A percentile compares a stretch with the other conserved stretches of the same genome.
These are phyloP conservation scores for Sebastes nivosus DNA, from an alignment of 2,797 vertebrate genomes.

Conservation along the genomic window DNA sequence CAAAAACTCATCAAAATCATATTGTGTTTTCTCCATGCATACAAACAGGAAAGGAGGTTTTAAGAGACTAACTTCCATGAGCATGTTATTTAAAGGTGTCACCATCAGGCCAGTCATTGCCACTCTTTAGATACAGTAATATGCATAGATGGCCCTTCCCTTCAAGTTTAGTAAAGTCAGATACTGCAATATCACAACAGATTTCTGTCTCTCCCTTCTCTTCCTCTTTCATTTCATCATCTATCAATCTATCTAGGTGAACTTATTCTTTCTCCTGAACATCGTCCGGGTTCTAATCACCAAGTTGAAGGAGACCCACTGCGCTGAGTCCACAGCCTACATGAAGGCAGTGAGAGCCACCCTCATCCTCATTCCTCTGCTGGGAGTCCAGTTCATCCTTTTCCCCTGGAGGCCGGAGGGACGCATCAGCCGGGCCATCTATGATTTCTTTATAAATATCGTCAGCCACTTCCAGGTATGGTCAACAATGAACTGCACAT, in stretches of 20 bases:
- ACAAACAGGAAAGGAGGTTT: not conserved
- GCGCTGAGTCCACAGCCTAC: conserved; percentile 80
- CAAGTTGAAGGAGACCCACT: conserved; percentile 84
- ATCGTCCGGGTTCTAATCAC: conserved; percentile 86
- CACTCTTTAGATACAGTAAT: not conserved
- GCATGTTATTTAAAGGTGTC: not conserved
- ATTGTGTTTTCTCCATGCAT: not conserved
- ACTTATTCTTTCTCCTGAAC: conserved; percentile 86
- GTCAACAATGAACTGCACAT: not conserved
- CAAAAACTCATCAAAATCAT: not conserved
- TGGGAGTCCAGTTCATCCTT: conserved; percentile 83
- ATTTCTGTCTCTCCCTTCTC: not conserved
- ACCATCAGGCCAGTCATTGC: conserved; percentile 18
- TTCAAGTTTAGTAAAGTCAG: not conserved
- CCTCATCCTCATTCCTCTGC: conserved; percentile 84
- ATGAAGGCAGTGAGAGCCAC: conserved; percentile 86
- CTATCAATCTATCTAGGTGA: conserved; percentile 70
- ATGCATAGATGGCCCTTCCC: not conserved
- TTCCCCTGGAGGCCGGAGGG: conserved; percentile 72
- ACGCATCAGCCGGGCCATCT: conserved; percentile 60
- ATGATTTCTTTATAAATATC: conserved; percentile 75
- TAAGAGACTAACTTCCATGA: not conserved
- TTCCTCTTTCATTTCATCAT: not conserved
- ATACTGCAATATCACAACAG: not conserved
- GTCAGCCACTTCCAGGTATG: conserved; percentile 81